Conservation (phyloP, 1,140 invertebrate species). For the Tetraneura akinire region DNA sequence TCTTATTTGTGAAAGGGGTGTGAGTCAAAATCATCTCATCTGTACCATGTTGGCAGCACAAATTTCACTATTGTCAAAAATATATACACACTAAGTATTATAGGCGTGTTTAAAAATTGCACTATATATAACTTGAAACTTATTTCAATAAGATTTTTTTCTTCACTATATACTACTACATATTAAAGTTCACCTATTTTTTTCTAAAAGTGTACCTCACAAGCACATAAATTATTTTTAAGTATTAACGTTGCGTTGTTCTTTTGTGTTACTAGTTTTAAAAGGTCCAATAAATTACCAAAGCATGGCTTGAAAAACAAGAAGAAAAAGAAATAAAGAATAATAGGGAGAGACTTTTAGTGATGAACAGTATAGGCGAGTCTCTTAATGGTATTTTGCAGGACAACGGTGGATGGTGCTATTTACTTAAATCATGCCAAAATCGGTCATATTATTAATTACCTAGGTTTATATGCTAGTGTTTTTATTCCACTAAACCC, state of each 20-base stretch:
- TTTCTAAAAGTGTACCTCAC: constrained; percentile 7
- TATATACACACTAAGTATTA: not conserved
- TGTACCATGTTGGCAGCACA: not conserved
- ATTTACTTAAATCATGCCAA: not conserved
- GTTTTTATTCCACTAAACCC: not conserved
- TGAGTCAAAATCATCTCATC: constrained; percentile 26
- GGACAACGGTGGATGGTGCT: too few species aligned
- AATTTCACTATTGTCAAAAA: constrained; percentile 5
- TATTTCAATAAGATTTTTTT: constrained; percentile 23
- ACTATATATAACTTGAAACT: not conserved
- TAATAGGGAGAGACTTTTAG: constrained; percentile 7
- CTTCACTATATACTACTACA: too few species aligned
- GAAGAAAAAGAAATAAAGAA: not conserved
- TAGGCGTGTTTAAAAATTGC: not conserved
- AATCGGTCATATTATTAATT: constrained; percentile 37
- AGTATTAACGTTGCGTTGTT: constrained; percentile 29
- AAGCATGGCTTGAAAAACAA: not conserved
- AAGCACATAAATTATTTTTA: constrained; percentile 30
- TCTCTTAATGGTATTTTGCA: constrained; percentile 1
- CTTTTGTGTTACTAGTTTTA: constrained; percentile 5
- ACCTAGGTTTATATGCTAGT: not conserved
- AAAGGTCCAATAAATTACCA: constrained; percentile 40
- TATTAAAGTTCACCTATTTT: constrained; percentile 25
- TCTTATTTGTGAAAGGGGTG: not conserved
- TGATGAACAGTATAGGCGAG: not conserved